A percentile compares a stretch with the other conserved stretches of the same genome.
phyloP scores from a whole-genome alignment of 2,797 vertebrate genomes.

The Karalla daura region DNA sequence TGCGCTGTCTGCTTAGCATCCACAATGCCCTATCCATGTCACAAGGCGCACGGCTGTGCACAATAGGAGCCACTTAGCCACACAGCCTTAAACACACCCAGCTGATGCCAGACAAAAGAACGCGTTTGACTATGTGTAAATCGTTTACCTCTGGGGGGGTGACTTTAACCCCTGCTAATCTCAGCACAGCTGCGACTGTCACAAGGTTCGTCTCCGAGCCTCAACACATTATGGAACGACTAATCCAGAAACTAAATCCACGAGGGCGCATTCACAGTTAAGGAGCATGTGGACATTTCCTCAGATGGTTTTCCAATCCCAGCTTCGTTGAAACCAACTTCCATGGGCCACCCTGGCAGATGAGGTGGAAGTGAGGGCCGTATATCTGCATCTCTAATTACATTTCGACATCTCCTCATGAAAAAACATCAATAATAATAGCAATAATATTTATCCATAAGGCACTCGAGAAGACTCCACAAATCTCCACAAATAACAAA shows the following conservation, averaged over 20 bases:
- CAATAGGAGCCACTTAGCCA: conserved; percentile 62
- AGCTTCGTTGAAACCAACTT: not conserved
- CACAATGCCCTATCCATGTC: conserved; percentile 66
- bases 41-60: conserved; percentile 59
- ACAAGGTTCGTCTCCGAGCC: conserved; percentile 42
- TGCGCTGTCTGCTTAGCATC: conserved; percentile 63
- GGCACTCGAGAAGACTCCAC: too few species aligned
- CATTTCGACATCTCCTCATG: not conserved
- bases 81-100: conserved; percentile 52
- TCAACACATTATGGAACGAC: conserved; percentile 27
- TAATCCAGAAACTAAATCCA: conserved; percentile 37
- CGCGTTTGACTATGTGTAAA: conserved; percentile 45
- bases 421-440: not conserved
- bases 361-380: not conserved
- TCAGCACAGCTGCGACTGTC: conserved; percentile 28
- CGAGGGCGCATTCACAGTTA: conserved; percentile 25
- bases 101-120: conserved; percentile 55
- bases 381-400: not conserved
- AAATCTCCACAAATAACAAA: not conserved
- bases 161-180: conserved; percentile 57
- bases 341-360: too few species aligned
- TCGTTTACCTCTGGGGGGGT: conserved; percentile 34
- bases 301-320: not conserved
- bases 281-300: conserved; percentile 28
- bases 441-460: too few species aligned